phyloP scores from a whole-genome alignment of 2,797 vertebrate species.

The Miichthys miiuy region DNA sequence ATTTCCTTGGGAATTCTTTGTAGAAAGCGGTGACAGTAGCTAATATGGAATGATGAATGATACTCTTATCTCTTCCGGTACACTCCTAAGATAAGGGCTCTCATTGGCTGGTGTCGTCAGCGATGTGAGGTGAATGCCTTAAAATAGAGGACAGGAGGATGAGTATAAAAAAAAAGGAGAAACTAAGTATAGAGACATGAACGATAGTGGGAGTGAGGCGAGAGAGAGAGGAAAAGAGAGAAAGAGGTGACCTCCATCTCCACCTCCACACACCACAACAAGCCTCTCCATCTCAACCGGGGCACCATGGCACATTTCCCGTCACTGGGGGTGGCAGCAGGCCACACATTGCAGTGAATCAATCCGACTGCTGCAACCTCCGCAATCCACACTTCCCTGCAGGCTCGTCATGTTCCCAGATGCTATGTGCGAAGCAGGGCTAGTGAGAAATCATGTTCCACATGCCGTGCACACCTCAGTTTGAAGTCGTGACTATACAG shows the following conservation, averaged over 20 bases:
- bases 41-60: slow-evolving; percentile 67
- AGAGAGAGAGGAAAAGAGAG: slow-evolving; percentile 17
- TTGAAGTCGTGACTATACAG: slow-evolving; percentile 43
- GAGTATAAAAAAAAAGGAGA: slow-evolving; percentile 51
- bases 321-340: slow-evolving; percentile 74
- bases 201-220: slow-evolving; percentile 60
- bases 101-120: slow-evolving; percentile 60
- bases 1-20: slow-evolving; percentile 59
- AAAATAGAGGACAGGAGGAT: slow-evolving; percentile 63
- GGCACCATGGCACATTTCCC: slow-evolving; percentile 71
- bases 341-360: slow-evolving; percentile 78
- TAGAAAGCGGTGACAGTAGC: slow-evolving; percentile 51
- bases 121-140: slow-evolving; percentile 50
- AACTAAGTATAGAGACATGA: slow-evolving; percentile 73
- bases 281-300: slow-evolving; percentile 75
- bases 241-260: slow-evolving; percentile 75
- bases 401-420: slow-evolving; percentile 74
- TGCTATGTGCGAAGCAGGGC: slow-evolving; percentile 66
- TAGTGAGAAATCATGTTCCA: slow-evolving; percentile 58
- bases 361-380: slow-evolving; percentile 75
- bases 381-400: slow-evolving; percentile 73
- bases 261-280: slow-evolving; percentile 68
- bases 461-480: slow-evolving; percentile 40
- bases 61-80: slow-evolving; percentile 67
- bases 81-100: slow-evolving; percentile 60